Evolutionary conservation across 2,797 vertebrate genomes (phyloP), one percentile per base, ranked within the genome.

Genomic region (Betta splendens): DNA sequence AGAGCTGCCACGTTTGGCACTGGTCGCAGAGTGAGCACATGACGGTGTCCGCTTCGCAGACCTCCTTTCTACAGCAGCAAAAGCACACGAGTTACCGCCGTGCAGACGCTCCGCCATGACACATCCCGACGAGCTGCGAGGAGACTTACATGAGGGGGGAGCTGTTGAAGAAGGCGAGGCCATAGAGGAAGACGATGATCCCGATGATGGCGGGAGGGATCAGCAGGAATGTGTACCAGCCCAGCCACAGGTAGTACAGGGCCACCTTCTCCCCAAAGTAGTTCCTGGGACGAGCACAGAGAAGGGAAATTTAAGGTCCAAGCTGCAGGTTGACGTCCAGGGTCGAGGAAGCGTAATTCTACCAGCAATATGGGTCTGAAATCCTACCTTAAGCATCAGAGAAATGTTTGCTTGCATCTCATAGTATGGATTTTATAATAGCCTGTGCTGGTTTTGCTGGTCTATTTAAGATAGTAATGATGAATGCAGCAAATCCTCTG

Each of bases 221-320:
- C 62, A 99, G 91, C 80, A 96, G 88, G 46, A 45, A 91, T 7
- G 96, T 98, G 84, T 98, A 98, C 95, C 95, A 98, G 56, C 95
- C 94, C 44, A 98, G 84, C 97, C 97, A 99, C 53, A 94, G 88
- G 3, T 95, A 98, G 85, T 98, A 99, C 63, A 98, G 80, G 2
- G 96, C 96, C 79, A 95, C 94, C 81, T 98, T 97, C 89, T 98
- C 97, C 0, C 97, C 96, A 29, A 98, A 97, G 77, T 98, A 98
- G 56, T 75, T 43, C 87, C 97, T 99, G 46, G 18, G 33, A 68
- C 26, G 57, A 29, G 38, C 23, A 80, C 16, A 67, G 46, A 68
- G 45, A 69, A 11, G 13, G 29, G 12, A 13, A 12, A 31, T 29
- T n/a, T 3, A 10, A 31, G 29, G 4, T 31, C 10, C 29, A 2